A percentile compares a stretch with the other conserved stretches of the same genome.
Conservation (phyloP, 2,888 invertebrate species). For the Agrotis segetum region DNA sequence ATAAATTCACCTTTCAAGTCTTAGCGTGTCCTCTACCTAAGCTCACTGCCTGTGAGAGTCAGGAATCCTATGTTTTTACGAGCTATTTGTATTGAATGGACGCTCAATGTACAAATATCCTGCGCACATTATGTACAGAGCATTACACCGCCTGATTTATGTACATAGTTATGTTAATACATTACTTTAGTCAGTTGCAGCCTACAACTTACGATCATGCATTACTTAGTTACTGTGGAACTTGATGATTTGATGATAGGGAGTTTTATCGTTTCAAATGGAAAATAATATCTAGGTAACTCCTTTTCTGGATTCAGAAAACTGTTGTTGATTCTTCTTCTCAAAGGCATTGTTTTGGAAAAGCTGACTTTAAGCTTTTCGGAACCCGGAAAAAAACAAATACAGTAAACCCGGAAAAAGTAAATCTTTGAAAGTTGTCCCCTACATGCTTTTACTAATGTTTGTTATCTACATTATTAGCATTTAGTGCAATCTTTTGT, state of each 20-base stretch:
- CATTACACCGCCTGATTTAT: constrained; percentile 47
- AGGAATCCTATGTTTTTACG: constrained; percentile 58
- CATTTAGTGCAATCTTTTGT: no score
- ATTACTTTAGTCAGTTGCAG: constrained; percentile 19
- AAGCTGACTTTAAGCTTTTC: no score
- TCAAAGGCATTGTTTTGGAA: background rate
- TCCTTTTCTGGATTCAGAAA: background rate
- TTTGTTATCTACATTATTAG: no score
- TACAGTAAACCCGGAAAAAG: no score
- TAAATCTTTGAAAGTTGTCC: no score
- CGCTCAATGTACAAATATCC: constrained; percentile 58
- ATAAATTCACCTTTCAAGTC: no score
- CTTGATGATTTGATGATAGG: background rate
- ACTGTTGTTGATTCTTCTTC: background rate
- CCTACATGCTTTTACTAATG: no score
- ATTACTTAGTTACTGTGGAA: background rate
- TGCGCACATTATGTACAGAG: constrained; percentile 27
- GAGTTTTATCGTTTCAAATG: background rate
- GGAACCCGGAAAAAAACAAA: background rate
- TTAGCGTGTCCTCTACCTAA: constrained; percentile 26
- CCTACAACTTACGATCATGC: background rate
- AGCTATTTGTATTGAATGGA: constrained; percentile 48
- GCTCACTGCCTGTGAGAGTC: constrained; percentile 30
- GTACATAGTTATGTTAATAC: constrained; percentile 51
- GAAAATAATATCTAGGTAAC: background rate